Percentiles rank a stretch among this genome's conserved stretches.
These are phyloP conservation scores for Mactra quadrangularis DNA, from an alignment of 1,140 invertebrate genomes.

Conservation along the genomic window DNA sequence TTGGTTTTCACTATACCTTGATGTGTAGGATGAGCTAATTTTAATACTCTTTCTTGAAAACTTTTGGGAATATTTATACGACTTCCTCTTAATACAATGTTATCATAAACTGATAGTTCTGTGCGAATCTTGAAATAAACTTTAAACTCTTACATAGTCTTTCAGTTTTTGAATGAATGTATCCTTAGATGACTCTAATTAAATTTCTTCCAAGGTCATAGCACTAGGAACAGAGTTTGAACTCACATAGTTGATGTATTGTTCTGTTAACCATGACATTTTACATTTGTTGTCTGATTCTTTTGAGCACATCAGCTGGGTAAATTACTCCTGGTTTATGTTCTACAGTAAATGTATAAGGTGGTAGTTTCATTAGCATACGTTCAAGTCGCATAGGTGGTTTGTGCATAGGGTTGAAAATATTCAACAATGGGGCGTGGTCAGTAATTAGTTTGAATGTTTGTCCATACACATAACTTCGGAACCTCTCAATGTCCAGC, in stretches of 20 bases:
- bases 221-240: too few species aligned
- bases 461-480: constrained; percentile 82
- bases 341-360: background rate
- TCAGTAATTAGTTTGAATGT: constrained; percentile 48
- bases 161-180: background rate
- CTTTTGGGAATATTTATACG: background rate
- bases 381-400: background rate
- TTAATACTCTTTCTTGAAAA: too few species aligned
- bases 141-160: background rate
- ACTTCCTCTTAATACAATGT: background rate
- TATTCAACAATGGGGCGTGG: constrained; percentile 47
- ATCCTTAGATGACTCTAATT: constrained; percentile 13
- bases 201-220: background rate
- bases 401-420: constrained; percentile 11
- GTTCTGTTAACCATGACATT: constrained; percentile 11
- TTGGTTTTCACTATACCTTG: background rate
- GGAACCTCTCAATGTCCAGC: constrained; percentile 84
- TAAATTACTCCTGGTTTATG: background rate
- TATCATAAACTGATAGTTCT: background rate
- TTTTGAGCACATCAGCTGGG: background rate
- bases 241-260: background rate
- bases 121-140: background rate
- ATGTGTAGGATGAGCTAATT: too few species aligned
- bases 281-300: constrained; percentile 15
- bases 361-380: background rate